Percentiles rank a stretch among this genome's conserved stretches.
phyloP scores from a whole-genome alignment of 2,888 invertebrate species.

The Digitonthophagus gazella region DNA sequence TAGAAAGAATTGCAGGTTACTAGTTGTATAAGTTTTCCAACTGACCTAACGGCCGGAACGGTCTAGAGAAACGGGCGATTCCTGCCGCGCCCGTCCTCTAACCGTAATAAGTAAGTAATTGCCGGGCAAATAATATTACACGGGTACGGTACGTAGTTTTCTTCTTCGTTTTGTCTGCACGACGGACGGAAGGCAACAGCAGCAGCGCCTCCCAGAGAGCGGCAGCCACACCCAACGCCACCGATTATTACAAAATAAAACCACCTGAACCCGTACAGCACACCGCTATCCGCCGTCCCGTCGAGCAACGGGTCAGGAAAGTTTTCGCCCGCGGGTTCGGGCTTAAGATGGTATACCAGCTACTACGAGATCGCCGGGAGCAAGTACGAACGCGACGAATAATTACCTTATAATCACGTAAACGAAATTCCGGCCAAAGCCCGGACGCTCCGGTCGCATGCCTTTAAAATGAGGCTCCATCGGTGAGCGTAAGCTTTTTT shows the following conservation, averaged over 20 bases:
- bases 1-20: too few relatives aligned
- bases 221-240: slow-evolving; percentile 37
- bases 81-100: not conserved
- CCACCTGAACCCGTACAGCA: slow-evolving; percentile 27
- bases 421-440: slow-evolving; percentile 10
- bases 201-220: slow-evolving; percentile 37
- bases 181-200: slow-evolving; percentile 30
- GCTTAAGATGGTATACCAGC: slow-evolving; percentile 24
- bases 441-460: not conserved
- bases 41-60: too few relatives aligned
- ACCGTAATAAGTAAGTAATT: not conserved
- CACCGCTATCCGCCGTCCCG: slow-evolving; percentile 35
- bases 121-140: slow-evolving; percentile 1
- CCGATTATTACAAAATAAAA: slow-evolving; percentile 36
- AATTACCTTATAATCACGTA: slow-evolving; percentile 16
- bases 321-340: slow-evolving; percentile 25
- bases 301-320: slow-evolving; percentile 25
- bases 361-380: slow-evolving; percentile 18
- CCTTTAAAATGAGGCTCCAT: not conserved
- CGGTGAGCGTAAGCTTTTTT: not conserved
- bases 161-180: slow-evolving; percentile 19
- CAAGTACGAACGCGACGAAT: slow-evolving; percentile 8
- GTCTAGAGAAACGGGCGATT: not conserved
- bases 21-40: too few relatives aligned
- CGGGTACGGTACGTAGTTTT: slow-evolving; percentile 15